Evolutionary conservation across 2,797 vertebrate genomes (phyloP), one percentile per base, ranked within the genome.

Genomic region (Hydrolagus colliei): DNA sequence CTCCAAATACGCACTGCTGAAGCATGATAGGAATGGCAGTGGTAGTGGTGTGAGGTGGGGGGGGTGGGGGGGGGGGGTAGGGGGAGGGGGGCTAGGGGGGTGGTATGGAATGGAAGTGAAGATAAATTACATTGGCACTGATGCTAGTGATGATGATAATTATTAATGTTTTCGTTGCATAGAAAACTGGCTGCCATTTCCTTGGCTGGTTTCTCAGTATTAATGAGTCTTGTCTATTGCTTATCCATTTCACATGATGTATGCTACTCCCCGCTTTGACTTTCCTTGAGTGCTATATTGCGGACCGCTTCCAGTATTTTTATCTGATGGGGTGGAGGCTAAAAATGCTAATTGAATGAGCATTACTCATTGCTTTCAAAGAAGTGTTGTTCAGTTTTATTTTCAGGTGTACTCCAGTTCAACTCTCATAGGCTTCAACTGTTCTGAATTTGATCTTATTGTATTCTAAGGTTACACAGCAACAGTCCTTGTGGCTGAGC

Each of bases 91-190:
- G 27, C 27, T 27, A 27, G 27, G 27, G 27, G 27, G 27, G 27
- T 27, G 27, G 27, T 27, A 27, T 27, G 27, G 27, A 27, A 91
- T 92, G 90, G 91, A 89, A 90, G 93, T 88, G 91, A 96, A 98
- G 97, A 98, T 97, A 93, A 97, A 98, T 98, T 95, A 91, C 95
- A 96, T 96, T 94, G 94, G 27, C 94, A 93, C 92, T 95, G 95
- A 94, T 96, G 95, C 96, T 97, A 93, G 93, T 91, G 73, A 88
- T 92, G 93, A 95, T 96, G 95, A 96, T 97, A 95, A 97, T 97
- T 97, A 97, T 97, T 97, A 97, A 98, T 97, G 97, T 96, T 93
- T 94, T 92, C 91, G 89, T 89, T 92, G 91, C 90, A 88, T 87
- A 91, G 90, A 91, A 91, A 89, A 90, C 88, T 91, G 91, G 89